Conservation (phyloP, 2,888 invertebrate species). For the Formica aserva region DNA sequence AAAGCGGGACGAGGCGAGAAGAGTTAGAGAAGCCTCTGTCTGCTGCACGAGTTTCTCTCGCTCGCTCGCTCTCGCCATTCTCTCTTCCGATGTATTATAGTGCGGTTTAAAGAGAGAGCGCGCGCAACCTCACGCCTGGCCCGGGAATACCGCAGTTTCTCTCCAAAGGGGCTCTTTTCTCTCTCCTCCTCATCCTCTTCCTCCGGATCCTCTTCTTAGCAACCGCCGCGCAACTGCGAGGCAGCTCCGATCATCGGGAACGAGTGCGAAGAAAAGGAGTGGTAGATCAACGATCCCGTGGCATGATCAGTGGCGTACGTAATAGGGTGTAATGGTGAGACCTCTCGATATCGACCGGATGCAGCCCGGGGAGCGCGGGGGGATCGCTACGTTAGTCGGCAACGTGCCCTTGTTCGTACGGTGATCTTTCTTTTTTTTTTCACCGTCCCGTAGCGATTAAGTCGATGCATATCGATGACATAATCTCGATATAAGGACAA, state of each 20-base stretch:
- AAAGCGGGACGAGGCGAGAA: slow-evolving; percentile 29
- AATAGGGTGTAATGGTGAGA: slow-evolving; percentile 62
- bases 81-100: slow-evolving; percentile 48
- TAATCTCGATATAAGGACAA: slow-evolving; percentile 31
- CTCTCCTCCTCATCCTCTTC: slow-evolving; percentile 32
- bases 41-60: slow-evolving; percentile 38
- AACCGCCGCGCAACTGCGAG: slow-evolving; percentile 55
- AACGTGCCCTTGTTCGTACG: slow-evolving; percentile 40
- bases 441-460: slow-evolving; percentile 16
- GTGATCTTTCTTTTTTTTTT: slow-evolving; percentile 31
- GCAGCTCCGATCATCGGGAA: slow-evolving; percentile 46
- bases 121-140: slow-evolving; percentile 58
- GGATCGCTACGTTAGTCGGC: slow-evolving; percentile 22
- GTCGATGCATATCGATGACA: slow-evolving; percentile 35
- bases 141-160: slow-evolving; percentile 50
- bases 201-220: slow-evolving; percentile 45
- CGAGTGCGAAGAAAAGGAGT: slow-evolving; percentile 64
- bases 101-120: slow-evolving; percentile 53
- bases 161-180: slow-evolving; percentile 43
- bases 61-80: slow-evolving; percentile 40
- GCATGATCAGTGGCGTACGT: slow-evolving; percentile 59
- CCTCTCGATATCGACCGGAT: slow-evolving; percentile 56
- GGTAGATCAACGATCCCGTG: slow-evolving; percentile 59
- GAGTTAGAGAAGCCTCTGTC: slow-evolving; percentile 18
- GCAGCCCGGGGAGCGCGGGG: slow-evolving; percentile 14